Conservation (phyloP, 2,113 vertebrate genomes). For the Aix galericulata region DNA sequence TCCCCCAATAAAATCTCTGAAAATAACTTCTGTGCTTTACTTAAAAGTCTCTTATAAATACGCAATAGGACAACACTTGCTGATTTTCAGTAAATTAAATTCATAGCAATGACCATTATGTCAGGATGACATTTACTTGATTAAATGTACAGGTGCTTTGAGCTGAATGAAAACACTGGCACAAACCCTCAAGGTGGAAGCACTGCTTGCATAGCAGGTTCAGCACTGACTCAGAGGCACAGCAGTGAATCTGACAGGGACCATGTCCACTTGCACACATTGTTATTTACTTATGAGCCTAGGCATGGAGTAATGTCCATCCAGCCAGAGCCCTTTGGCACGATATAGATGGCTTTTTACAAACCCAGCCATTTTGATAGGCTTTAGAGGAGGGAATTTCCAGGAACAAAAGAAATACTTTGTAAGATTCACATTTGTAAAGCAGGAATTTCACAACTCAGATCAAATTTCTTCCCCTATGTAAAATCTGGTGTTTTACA, state of each 20-base stretch:
- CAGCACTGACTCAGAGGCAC: background rate
- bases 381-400: background rate
- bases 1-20: background rate
- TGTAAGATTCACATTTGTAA: background rate
- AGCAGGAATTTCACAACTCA: background rate
- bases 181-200: background rate
- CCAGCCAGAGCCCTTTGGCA: background rate
- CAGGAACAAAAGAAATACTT: background rate
- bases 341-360: fast-evolving
- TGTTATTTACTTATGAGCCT: background rate
- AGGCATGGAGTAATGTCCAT: fast-evolving
- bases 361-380: background rate
- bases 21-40: background rate
- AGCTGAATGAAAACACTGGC: background rate
- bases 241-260: fast-evolving
- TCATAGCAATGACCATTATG: background rate
- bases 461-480: background rate
- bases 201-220: background rate
- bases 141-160: background rate
- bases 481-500: background rate
- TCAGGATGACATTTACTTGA: slow-evolving; percentile 3
- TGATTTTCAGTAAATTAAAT: background rate
- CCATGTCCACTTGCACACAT: fast-evolving
- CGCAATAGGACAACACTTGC: background rate
- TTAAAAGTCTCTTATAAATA: background rate